phyloP scores from a whole-genome alignment of 2,113 vertebrate species.

The Prolemur simus region DNA sequence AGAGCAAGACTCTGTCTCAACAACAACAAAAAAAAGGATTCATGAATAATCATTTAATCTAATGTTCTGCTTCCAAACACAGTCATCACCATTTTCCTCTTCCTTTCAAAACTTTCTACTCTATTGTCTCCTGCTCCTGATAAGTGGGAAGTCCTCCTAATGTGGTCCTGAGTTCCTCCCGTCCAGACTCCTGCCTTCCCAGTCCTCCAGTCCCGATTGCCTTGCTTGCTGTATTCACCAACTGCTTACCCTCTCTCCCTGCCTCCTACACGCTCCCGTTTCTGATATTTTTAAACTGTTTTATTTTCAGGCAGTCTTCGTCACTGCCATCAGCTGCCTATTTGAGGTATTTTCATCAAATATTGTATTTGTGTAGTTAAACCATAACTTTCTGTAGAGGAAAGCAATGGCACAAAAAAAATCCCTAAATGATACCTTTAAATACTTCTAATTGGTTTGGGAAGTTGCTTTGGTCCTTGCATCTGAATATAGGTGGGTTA shows the following conservation, averaged over 20 bases:
- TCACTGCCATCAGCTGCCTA: slow-evolving; percentile 69
- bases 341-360: slow-evolving; percentile 67
- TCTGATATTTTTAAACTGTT: slow-evolving; percentile 67
- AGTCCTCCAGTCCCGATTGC: not conserved
- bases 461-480: not conserved
- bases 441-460: slow-evolving; percentile 21
- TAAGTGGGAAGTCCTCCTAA: not conserved
- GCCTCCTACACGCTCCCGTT: slow-evolving; percentile 58
- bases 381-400: not conserved
- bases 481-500: not conserved
- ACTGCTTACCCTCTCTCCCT: slow-evolving; percentile 1
- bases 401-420: slow-evolving; percentile 38
- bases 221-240: not conserved
- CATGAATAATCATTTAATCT: not conserved
- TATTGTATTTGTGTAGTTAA: slow-evolving; percentile 43
- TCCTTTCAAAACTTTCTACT: not conserved
- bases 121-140: not conserved
- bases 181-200: not conserved
- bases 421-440: not conserved
- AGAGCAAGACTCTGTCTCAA: not conserved
- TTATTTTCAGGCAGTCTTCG: slow-evolving; percentile 59
- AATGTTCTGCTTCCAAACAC: not conserved
- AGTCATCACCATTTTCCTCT: not conserved
- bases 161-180: not conserved
- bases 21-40: not conserved